Evolutionary conservation across 2,797 vertebrate genomes (phyloP).

Genomic region (Eidolon dupreanum): DNA sequence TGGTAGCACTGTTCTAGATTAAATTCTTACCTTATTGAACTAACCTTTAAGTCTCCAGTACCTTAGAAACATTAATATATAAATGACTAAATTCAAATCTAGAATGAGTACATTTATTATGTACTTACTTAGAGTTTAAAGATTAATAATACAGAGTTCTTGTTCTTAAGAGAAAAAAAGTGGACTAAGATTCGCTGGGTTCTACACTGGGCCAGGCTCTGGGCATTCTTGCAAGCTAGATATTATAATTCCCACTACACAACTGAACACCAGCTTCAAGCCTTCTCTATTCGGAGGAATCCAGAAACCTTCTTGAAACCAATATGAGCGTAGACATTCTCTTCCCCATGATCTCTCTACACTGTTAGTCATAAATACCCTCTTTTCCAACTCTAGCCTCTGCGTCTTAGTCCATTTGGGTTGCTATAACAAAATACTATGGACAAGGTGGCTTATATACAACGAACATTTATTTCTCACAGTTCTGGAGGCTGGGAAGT

Average conservation of each 20-base stretch:
- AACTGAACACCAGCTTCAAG: neutral
- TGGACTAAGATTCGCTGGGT: neutral
- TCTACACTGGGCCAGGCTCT: neutral
- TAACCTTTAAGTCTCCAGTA: neutral
- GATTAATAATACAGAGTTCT: neutral
- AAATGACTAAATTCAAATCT: neutral
- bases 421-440: neutral
- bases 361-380: neutral
- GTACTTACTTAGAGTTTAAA: neutral
- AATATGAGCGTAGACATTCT: neutral
- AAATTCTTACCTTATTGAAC: neutral
- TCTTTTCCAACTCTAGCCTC: neutral
- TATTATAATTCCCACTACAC: neutral
- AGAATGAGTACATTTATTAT: neutral
- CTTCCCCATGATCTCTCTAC: neutral
- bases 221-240: neutral
- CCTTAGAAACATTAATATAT: neutral
- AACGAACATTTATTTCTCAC: neutral
- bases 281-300: neutral
- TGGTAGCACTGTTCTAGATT: neutral
- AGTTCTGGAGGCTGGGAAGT: neutral
- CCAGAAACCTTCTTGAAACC: neutral
- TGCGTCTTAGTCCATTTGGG: neutral
- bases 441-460: neutral
- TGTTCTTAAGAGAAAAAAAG: neutral